A percentile compares a stretch with the other conserved stretches of the same genome.
Conservation (phyloP, 1,140 invertebrate genomes). For the Holcopasites calliopsidis region DNA sequence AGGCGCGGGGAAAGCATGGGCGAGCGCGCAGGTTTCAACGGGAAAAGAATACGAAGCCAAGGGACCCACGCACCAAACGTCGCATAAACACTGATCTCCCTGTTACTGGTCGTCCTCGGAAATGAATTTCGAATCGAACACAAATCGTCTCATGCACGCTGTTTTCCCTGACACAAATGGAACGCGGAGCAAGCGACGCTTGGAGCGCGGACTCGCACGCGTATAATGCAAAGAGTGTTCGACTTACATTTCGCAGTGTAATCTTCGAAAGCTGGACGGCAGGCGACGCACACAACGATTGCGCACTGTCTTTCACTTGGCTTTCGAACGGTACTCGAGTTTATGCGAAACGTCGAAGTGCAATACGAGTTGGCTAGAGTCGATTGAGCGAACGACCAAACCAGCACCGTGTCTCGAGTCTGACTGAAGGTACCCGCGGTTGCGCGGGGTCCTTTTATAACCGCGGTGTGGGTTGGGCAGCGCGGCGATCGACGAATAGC, state of each 20-base stretch:
- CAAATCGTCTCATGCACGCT: not conserved
- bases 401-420: slow-evolving; percentile 13
- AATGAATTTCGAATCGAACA: too few relatives aligned
- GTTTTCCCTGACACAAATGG: not conserved
- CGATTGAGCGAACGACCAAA: not conserved
- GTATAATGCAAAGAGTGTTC: not conserved
- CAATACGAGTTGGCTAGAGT: not conserved
- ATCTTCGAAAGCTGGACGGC: slow-evolving; percentile 22
- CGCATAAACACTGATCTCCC: not conserved
- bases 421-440: slow-evolving; percentile 53
- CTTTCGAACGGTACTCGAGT: not conserved
- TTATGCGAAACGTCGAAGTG: not conserved
- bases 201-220: not conserved
- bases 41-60: not conserved
- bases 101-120: too few relatives aligned
- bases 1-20: slow-evolving; percentile 51
- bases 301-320: slow-evolving; percentile 40
- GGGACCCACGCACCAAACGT: not conserved
- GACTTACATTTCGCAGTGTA: slow-evolving; percentile 35
- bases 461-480: slow-evolving; percentile 43
- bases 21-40: not conserved
- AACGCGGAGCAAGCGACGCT: not conserved
- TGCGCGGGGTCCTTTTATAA: slow-evolving; percentile 56
- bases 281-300: slow-evolving; percentile 6
- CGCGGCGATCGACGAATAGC: not conserved